Evolutionary conservation across 64 coral and sea anemone species (phyloP).

Genomic region (Astreopora myriophthalma): DNA sequence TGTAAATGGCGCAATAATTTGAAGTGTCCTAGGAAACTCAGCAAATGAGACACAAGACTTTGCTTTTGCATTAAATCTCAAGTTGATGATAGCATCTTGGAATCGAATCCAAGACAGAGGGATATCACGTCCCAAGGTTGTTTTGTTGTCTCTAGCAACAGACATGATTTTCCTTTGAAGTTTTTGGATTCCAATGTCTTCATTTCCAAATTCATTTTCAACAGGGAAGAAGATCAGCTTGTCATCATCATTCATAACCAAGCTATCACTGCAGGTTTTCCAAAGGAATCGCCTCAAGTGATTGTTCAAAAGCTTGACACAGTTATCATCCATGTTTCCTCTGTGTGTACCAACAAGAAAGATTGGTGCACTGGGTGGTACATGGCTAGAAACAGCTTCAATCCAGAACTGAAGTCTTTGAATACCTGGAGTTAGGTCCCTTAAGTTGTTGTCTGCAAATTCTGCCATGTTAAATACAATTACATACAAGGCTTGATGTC

Average conservation of each 20-base stretch:
- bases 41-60: background rate
- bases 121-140: background rate
- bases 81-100: conserved; percentile 58
- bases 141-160: background rate
- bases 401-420: conserved; percentile 58
- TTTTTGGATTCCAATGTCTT: conserved; percentile 32
- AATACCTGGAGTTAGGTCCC: background rate
- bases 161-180: conserved; percentile 20
- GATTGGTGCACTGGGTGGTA: conserved; percentile 13
- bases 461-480: conserved; percentile 67
- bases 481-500: conserved; percentile 29
- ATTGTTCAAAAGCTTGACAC: background rate
- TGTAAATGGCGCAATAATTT: background rate
- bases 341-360: conserved; percentile 77
- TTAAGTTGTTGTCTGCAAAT: background rate
- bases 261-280: conserved; percentile 14
- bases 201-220: conserved; percentile 36
- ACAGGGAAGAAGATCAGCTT: conserved; percentile 53
- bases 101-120: conserved; percentile 75
- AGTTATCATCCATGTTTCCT: background rate
- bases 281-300: conserved; percentile 36
- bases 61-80: background rate
- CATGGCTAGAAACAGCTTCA: conserved; percentile 45
- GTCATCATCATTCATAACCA: conserved; percentile 21
- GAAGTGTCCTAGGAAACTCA: background rate